Evolutionary conservation across 2,888 invertebrate species (phyloP).

Genomic region (Hesperia comma): DNA sequence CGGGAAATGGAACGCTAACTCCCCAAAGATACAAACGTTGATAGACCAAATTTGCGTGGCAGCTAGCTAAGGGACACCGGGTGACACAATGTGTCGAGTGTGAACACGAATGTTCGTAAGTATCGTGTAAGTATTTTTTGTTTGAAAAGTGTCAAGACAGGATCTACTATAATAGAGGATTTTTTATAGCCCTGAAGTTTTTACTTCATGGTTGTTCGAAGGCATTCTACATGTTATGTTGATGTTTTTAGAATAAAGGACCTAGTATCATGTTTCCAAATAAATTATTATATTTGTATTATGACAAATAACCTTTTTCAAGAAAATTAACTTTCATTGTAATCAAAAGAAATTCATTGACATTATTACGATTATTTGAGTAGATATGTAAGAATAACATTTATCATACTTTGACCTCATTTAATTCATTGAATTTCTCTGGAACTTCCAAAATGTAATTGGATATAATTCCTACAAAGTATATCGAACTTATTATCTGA

Average conservation of each 20-base stretch:
- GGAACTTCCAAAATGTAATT: neutral
- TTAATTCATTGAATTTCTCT: neutral
- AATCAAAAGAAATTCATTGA: no score
- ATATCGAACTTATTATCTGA: neutral
- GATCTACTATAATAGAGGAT: slow-evolving; percentile 19
- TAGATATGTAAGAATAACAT: neutral
- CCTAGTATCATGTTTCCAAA: neutral
- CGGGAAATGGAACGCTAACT: slow-evolving; percentile 55
- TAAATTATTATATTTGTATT: no score
- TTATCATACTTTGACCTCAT: neutral
- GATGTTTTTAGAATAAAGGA: neutral
- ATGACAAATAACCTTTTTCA: no score
- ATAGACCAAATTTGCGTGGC: slow-evolving; percentile 52
- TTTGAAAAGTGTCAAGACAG: slow-evolving; percentile 46
- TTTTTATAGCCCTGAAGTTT: neutral
- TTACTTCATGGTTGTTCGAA: neutral
- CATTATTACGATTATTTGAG: no score
- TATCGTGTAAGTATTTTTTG: slow-evolving; percentile 52
- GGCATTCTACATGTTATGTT: neutral
- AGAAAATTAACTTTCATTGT: no score
- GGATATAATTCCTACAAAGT: neutral
- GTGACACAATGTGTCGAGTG: slow-evolving; percentile 52
- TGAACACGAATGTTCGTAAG: slow-evolving; percentile 59
- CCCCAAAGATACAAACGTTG: neutral
- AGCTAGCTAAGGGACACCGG: slow-evolving; percentile 56